Conservation (phyloP, 2,888 invertebrate genomes). For the Trileptium ribeirensis region DNA sequence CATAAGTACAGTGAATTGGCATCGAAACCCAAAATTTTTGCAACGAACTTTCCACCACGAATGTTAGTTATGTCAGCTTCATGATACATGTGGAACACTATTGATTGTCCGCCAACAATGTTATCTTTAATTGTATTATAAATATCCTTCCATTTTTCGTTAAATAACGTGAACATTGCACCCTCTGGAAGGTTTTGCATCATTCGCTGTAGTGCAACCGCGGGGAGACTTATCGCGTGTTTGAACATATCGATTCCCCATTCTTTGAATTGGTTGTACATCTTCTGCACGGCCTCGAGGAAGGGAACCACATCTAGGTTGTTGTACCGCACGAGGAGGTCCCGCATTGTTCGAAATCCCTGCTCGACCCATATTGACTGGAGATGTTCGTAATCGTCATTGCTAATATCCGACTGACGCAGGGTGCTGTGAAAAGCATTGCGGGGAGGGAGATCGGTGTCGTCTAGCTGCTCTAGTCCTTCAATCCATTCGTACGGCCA, state of each 20-base stretch:
- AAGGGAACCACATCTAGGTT: not conserved
- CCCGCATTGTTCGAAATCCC: not conserved
- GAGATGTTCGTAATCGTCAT: not conserved
- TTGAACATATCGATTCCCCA: constrained; percentile 3
- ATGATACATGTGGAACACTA: not conserved
- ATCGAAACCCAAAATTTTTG: not conserved
- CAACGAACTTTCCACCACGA: not conserved
- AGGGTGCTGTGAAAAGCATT: not conserved
- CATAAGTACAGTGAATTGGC: not conserved
- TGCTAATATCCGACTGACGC: not conserved
- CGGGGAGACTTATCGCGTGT: not conserved
- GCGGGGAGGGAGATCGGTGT: not conserved
- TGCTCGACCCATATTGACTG: not conserved
- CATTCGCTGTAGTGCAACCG: not conserved
- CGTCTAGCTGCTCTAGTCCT: not conserved
- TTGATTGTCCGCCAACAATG: not conserved
- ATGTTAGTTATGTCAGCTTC: not conserved
- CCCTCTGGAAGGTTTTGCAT: constrained; percentile 28
- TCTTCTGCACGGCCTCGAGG: not conserved
- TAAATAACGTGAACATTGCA: not conserved
- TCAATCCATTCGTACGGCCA: constrained; percentile 10
- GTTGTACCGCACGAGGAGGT: not conserved
- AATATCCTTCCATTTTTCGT: not conserved
- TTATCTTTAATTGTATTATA: not conserved
- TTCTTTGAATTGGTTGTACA: not conserved